These are phyloP conservation scores for Oophaga sylvatica DNA, from an alignment of 2,797 vertebrate genomes.

Conservation along the genomic window DNA sequence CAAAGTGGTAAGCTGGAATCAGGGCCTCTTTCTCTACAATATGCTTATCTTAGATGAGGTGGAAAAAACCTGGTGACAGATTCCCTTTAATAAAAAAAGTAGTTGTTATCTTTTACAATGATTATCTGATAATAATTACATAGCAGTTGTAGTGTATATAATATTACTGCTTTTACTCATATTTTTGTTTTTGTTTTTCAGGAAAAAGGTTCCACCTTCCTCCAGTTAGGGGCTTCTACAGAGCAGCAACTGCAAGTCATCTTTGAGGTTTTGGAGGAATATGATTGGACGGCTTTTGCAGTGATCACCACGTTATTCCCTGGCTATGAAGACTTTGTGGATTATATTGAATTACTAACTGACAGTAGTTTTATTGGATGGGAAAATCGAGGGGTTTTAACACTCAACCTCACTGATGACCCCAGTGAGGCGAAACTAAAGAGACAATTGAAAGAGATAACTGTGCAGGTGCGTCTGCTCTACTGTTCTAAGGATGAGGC, in stretches of 20 bases:
- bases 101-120: too few relatives aligned
- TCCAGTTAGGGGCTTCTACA: conserved; percentile 92
- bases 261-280: conserved; percentile 95
- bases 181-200: conserved; percentile 64
- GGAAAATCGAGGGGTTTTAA: conserved; percentile 93
- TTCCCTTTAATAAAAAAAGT: too few relatives aligned
- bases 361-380: conserved; percentile 95
- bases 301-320: conserved; percentile 91
- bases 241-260: conserved; percentile 92
- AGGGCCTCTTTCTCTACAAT: too few relatives aligned
- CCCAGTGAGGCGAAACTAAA: conserved; percentile 82
- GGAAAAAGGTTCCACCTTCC: conserved; percentile 94
- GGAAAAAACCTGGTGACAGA: too few relatives aligned
- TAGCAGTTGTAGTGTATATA: neutral
- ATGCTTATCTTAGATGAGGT: too few relatives aligned
- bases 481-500: conserved; percentile 95
- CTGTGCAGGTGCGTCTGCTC: conserved; percentile 91
- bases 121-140: too few relatives aligned
- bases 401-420: conserved; percentile 88
- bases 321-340: conserved; percentile 91
- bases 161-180: neutral
- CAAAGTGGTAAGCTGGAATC: too few relatives aligned
- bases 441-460: conserved; percentile 88
- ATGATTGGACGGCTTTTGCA: conserved; percentile 94
- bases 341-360: conserved; percentile 90